These are phyloP conservation scores for Marasmarcha lunaedactyla DNA, from an alignment of 2,888 invertebrate species.

Conservation along the genomic window DNA sequence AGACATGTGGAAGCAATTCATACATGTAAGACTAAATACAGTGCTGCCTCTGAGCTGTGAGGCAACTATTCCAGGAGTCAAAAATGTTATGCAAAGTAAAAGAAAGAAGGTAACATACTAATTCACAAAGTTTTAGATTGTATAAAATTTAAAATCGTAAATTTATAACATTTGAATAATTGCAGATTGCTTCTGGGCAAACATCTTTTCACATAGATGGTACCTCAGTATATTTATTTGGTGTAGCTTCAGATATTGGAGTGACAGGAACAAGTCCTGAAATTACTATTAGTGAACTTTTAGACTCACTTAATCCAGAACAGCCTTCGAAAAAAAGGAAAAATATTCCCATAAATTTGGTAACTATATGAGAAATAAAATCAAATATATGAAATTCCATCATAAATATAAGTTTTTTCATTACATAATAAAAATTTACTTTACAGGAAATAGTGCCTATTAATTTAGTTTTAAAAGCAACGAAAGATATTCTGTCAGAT, in stretches of 20 bases:
- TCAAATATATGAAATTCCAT: too few relatives aligned
- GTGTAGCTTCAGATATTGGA: constrained; percentile 68
- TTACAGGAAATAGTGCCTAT: constrained; percentile 72
- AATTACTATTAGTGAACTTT: constrained; percentile 62
- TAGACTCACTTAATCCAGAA: constrained; percentile 51
- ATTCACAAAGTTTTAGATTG: not conserved
- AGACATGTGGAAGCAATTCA: constrained; percentile 76
- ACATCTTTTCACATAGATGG: constrained; percentile 78
- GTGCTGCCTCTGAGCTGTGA: constrained; percentile 75
- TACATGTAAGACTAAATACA: constrained; percentile 77
- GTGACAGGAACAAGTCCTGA: constrained; percentile 64
- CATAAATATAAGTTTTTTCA: too few relatives aligned
- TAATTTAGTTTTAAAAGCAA: constrained; percentile 72
- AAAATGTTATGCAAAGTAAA: constrained; percentile 72
- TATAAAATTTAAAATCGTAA: too few relatives aligned
- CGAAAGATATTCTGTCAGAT: constrained; percentile 68
- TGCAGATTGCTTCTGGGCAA: constrained; percentile 76
- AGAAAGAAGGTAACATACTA: constrained; percentile 69
- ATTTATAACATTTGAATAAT: constrained; percentile 7
- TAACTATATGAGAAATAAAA: too few relatives aligned
- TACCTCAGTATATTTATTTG: constrained; percentile 75
- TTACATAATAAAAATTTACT: too few relatives aligned
- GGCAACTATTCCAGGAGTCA: constrained; percentile 67
- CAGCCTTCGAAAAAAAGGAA: constrained; percentile 56
- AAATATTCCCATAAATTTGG: constrained; percentile 39